Evolutionary conservation across 2,113 vertebrate species (phyloP).

Genomic region (Vimba vimba): DNA sequence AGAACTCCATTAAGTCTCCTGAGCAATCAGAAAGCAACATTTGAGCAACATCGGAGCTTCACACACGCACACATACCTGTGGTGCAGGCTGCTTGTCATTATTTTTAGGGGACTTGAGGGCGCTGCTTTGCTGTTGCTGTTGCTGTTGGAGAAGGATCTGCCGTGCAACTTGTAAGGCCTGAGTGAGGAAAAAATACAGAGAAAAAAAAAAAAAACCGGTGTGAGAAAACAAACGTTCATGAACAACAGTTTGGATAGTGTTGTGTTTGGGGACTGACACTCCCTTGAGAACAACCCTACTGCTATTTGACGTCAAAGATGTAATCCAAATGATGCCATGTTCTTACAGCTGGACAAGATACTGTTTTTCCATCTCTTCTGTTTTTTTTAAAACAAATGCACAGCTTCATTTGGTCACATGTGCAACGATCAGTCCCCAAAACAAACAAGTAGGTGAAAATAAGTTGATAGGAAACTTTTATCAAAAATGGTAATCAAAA

Average conservation of each 20-base stretch:
- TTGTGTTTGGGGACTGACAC: conserved; percentile 30
- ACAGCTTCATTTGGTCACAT: conserved; percentile 57
- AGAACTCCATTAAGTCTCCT: background rate
- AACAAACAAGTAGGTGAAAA: background rate
- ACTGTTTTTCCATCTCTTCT: conserved; percentile 50
- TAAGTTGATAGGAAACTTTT: background rate
- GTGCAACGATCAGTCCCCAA: conserved; percentile 37
- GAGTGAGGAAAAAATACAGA: conserved; percentile 62
- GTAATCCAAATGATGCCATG: conserved; percentile 56
- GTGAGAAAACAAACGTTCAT: conserved; percentile 39
- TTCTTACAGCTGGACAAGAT: conserved; percentile 47
- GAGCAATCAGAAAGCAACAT: background rate
- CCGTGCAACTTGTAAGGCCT: conserved; percentile 95
- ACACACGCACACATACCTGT: conserved; percentile 80
- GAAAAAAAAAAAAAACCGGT: background rate
- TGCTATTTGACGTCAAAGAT: conserved; percentile 61
- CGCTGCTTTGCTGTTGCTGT: conserved; percentile 78
- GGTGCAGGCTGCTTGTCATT: conserved; percentile 89
- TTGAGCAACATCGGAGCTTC: background rate
- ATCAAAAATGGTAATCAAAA: background rate
- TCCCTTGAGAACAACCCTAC: conserved; percentile 58
- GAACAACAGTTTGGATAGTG: conserved; percentile 42
- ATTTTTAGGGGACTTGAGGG: conserved; percentile 90
- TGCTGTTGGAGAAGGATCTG: conserved; percentile 93
- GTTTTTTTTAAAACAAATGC: conserved; percentile 59